Percentiles rank a stretch among this genome's conserved stretches.
Conservation (phyloP, 2,888 invertebrate genomes). For the Synanthedon formicaeformis region DNA sequence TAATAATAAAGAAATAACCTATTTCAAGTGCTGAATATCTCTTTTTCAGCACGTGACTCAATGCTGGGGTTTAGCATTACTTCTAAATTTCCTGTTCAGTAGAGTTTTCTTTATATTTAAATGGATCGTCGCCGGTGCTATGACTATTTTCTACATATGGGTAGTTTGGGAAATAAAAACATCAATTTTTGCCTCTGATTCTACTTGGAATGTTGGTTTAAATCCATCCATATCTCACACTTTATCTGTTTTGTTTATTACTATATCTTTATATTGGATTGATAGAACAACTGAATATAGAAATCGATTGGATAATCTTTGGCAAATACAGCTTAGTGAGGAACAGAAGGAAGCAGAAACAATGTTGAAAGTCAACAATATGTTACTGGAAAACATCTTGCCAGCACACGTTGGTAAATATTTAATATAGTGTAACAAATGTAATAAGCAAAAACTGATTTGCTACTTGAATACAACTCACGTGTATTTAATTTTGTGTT, state of each 20-base stretch:
- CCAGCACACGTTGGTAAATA: conserved; percentile 89
- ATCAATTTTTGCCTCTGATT: conserved; percentile 67
- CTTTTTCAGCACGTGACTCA: conserved; percentile 81
- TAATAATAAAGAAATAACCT: conserved; percentile 2
- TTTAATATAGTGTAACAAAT: too few relatives aligned
- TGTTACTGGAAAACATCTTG: conserved; percentile 91
- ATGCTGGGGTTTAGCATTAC: conserved; percentile 73
- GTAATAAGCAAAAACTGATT: too few relatives aligned
- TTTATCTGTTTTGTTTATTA: conserved; percentile 78
- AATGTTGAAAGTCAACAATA: conserved; percentile 89
- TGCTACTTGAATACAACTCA: neutral
- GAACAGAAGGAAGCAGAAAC: conserved; percentile 89
- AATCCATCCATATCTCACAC: conserved; percentile 79
- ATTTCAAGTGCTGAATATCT: too few relatives aligned
- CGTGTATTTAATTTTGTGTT: too few relatives aligned
- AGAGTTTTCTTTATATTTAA: conserved; percentile 87
- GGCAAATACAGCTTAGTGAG: conserved; percentile 75
- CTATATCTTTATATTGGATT: conserved; percentile 83
- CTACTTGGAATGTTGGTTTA: conserved; percentile 78
- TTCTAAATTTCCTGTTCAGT: conserved; percentile 85
- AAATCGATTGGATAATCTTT: conserved; percentile 85
- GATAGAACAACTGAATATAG: conserved; percentile 92
- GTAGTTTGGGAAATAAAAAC: conserved; percentile 75
- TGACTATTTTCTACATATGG: conserved; percentile 75
- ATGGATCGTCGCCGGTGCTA: conserved; percentile 75